Base-by-base conservation (phyloP, 2,113 vertebrate species). In the Glaucidium brasilianum region DNA sequence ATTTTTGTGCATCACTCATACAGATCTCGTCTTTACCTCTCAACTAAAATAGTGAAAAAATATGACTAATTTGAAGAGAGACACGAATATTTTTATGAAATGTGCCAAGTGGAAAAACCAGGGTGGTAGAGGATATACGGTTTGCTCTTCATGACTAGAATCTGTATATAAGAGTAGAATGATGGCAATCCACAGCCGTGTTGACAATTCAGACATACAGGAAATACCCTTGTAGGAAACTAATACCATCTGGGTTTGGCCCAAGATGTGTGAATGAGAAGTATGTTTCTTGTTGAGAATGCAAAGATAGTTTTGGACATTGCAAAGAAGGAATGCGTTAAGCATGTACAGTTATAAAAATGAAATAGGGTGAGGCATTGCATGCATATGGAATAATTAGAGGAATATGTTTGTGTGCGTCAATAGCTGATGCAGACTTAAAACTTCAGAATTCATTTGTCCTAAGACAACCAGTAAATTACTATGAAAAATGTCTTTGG, bases 201-300 rank as follows among this genome's bases (percentile, higher is more conserved):
- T 90, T 96, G 94, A 96, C 91, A 97, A 96, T 95, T 96, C 87
- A 94, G 79, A 77, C 84, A 72, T 94, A 56, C 83, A 84, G 86
- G 97, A 98, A 94, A 96, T 94, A 89, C 72, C 80, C 82, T 90
- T 92, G 58, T 91, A 96, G 93, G 97, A 97, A 98, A 96, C 89
- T 68, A 80, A 93, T 94, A 97, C 95, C 96, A 94, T 83, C 96
- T 97, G 96, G 95, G 95, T 97, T 97, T 96, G 96, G 92, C 95
- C 78, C 74, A 94, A 93, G 80, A 95, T 95, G 88, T 97, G 92
- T 96, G 94, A 96, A 96, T 72, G 95, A 95, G 96, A 97, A 97
- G 93, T 97, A 88, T 94, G 92, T 95, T 95, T 97, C 95, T 96
- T 97, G 87, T 96, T 97, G 88, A 94, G 87, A 96, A 79, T 92